Conservation (phyloP, 2,888 invertebrate genomes). For the Choristoneura rosaceana region DNA sequence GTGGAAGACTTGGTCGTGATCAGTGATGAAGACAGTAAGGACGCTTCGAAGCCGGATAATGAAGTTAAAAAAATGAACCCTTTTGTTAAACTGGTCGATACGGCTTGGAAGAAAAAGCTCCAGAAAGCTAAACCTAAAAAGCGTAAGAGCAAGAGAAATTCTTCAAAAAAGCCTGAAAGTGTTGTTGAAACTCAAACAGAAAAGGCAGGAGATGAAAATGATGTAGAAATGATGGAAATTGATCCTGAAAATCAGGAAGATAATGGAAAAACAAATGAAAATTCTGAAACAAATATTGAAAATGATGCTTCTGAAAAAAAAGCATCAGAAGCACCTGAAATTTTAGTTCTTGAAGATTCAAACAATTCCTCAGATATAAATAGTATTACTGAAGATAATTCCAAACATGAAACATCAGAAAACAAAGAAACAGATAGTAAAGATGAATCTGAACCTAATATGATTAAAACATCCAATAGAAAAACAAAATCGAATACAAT, state of each 20-base stretch:
- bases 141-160: slow-evolving; percentile 54
- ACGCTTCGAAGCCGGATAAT: slow-evolving; percentile 50
- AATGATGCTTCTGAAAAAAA: slow-evolving; percentile 33
- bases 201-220: slow-evolving; percentile 48
- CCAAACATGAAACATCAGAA: slow-evolving; percentile 23
- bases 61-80: slow-evolving; percentile 66
- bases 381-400: slow-evolving; percentile 28
- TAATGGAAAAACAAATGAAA: slow-evolving; percentile 23
- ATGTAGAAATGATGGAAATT: slow-evolving; percentile 62
- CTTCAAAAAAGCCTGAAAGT: slow-evolving; percentile 45
- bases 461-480: slow-evolving; percentile 35
- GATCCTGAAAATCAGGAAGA: slow-evolving; percentile 41
- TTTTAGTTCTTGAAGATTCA: slow-evolving; percentile 47
- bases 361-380: slow-evolving; percentile 42
- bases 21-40: slow-evolving; percentile 75
- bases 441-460: slow-evolving; percentile 11
- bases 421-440: slow-evolving; percentile 39
- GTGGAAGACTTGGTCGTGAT: slow-evolving; percentile 65
- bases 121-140: slow-evolving; percentile 66
- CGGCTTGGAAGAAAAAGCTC: slow-evolving; percentile 73
- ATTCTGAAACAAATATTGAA: slow-evolving; percentile 34
- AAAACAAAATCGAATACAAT: slow-evolving; percentile 58
- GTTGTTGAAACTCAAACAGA: slow-evolving; percentile 46
- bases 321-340: slow-evolving; percentile 25
- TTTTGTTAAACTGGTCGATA: slow-evolving; percentile 74